Evolutionary conservation across 2,797 vertebrate species (phyloP).

Genomic region (Darevskia nairensis): DNA sequence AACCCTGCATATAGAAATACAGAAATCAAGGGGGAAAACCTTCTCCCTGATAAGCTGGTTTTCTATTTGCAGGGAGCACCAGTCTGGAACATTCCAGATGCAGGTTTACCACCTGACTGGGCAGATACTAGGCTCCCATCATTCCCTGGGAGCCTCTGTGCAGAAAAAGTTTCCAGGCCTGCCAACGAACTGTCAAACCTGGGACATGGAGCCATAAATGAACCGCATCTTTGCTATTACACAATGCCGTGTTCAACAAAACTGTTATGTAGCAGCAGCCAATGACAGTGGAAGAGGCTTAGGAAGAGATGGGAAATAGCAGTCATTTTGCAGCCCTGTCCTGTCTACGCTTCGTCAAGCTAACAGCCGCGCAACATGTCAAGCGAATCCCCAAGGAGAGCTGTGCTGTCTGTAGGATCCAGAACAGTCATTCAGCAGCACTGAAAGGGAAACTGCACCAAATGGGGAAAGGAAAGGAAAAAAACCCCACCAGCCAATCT

Average conservation of each 20-base stretch:
- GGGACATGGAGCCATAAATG: neutral
- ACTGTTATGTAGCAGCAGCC: neutral
- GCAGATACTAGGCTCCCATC: neutral
- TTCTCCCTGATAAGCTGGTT: neutral
- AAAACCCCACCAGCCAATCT: neutral
- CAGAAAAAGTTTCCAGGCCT: neutral
- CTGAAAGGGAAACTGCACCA: neutral
- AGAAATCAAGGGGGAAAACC: neutral
- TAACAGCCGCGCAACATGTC: slow-evolving; percentile 7
- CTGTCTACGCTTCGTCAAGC: neutral
- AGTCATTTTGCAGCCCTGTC: neutral
- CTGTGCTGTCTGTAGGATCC: neutral
- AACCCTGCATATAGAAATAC: neutral
- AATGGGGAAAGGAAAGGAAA: slow-evolving; percentile 19
- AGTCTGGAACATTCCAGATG: neutral
- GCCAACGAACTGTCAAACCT: neutral
- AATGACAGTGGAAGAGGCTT: neutral
- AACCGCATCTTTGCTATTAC: neutral
- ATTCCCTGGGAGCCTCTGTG: neutral
- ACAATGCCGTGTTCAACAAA: neutral
- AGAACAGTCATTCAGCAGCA: neutral
- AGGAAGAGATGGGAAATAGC: neutral
- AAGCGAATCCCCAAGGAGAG: neutral
- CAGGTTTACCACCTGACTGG: neutral
- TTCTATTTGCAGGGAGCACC: neutral